Evolutionary conservation across 2,797 vertebrate genomes (phyloP).

Genomic region (Lepilemur septentrionalis): DNA sequence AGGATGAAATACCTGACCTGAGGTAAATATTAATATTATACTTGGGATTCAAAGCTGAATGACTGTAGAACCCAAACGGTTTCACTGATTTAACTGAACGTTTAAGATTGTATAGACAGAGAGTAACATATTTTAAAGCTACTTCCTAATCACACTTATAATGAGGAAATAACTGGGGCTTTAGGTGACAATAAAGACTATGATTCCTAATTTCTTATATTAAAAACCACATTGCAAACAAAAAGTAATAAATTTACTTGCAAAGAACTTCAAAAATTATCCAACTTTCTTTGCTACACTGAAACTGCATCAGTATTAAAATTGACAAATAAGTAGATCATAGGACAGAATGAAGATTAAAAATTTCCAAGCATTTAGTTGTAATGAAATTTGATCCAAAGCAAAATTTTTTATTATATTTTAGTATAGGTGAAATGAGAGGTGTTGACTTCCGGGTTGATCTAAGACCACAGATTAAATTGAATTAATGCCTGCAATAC

Average conservation of each 20-base stretch:
- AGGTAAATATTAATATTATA: not conserved
- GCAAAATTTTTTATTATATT: not conserved
- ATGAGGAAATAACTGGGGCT: not conserved
- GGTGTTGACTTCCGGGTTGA: not conserved
- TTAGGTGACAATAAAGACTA: not conserved
- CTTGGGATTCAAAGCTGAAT: not conserved
- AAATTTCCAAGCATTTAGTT: not conserved
- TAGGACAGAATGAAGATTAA: not conserved
- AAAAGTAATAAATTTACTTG: not conserved
- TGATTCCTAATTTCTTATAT: not conserved
- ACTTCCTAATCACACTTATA: not conserved
- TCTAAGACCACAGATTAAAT: not conserved
- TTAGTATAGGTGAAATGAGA: not conserved
- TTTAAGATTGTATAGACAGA: not conserved
- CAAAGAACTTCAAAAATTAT: not conserved
- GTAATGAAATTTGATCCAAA: not conserved
- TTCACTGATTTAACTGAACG: not conserved
- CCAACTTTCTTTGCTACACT: not conserved
- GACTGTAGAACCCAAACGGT: not conserved
- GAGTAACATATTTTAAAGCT: not conserved
- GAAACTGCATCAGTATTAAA: not conserved
- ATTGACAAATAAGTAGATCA: not conserved
- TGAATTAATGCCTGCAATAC: not conserved
- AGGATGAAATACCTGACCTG: not conserved
- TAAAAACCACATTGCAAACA: not conserved